These are phyloP conservation scores for Nothoprocta perdicaria DNA, from an alignment of 2,113 vertebrate species.

Conservation along the genomic window DNA sequence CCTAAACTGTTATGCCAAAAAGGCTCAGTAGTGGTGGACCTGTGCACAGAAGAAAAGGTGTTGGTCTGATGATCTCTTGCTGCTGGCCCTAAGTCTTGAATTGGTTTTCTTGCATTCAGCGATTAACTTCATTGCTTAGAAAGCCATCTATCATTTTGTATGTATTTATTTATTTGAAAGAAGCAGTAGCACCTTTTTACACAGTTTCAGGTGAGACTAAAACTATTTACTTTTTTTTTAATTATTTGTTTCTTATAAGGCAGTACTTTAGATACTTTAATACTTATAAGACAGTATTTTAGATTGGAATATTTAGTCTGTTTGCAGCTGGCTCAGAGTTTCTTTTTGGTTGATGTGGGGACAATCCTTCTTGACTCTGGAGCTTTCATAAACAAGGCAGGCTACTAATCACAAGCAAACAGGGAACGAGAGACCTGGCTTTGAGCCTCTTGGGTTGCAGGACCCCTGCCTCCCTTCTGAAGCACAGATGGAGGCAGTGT, in stretches of 20 bases:
- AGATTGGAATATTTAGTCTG: not conserved
- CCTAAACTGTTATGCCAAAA: not conserved
- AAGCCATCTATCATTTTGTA: not conserved
- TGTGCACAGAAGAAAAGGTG: not conserved
- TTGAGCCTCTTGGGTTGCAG: not conserved
- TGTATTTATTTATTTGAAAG: slow-evolving; percentile 53
- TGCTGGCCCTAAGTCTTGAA: not conserved
- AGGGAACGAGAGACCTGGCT: not conserved
- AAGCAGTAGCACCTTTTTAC: slow-evolving; percentile 38
- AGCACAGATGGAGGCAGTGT: slow-evolving; percentile 46
- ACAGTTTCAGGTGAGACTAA: slow-evolving; percentile 30
- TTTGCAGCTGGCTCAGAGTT: slow-evolving; percentile 5
- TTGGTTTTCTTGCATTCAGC: not conserved
- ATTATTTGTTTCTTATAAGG: not conserved
- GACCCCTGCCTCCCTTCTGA: slow-evolving; percentile 34
- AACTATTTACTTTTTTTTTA: not conserved
- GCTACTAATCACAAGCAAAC: not conserved
- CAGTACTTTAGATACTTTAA: not conserved
- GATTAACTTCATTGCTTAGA: not conserved
- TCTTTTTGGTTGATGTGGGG: not conserved
- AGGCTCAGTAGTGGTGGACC: not conserved
- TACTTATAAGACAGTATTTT: not conserved
- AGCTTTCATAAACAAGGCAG: not conserved
- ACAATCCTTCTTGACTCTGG: slow-evolving; percentile 12
- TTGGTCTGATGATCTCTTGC: not conserved